Evolutionary conservation across 2,888 invertebrate genomes (phyloP).

Genomic region (Colletes collaris): DNA sequence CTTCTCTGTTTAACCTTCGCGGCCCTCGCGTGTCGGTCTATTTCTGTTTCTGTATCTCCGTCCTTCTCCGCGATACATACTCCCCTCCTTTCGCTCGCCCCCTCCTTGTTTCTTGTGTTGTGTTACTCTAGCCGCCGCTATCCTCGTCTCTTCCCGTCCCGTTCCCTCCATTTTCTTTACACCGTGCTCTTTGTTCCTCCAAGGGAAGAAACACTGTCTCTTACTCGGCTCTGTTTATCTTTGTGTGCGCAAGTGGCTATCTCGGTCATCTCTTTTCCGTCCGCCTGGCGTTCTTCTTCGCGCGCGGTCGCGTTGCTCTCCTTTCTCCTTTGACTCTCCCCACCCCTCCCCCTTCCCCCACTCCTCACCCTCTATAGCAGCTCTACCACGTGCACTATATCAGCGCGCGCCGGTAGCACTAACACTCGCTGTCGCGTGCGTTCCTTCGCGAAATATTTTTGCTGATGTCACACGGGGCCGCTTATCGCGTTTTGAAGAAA

Average conservation of each 20-base stretch:
- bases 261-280: slow-evolving; percentile 20
- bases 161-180: not conserved
- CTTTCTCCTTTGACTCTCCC: not conserved
- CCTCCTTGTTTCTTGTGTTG: not conserved
- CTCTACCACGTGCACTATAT: slow-evolving; percentile 50
- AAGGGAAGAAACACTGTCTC: not conserved
- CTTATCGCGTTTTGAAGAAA: slow-evolving; percentile 11
- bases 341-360: not conserved
- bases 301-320: not conserved
- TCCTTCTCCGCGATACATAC: slow-evolving; percentile 16
- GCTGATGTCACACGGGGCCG: not conserved
- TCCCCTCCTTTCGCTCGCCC: not conserved
- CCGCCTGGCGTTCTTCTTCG: slow-evolving; percentile 18
- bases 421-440: slow-evolving; percentile 50
- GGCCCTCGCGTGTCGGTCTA: slow-evolving; percentile 4
- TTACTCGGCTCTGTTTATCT: slow-evolving; percentile 13
- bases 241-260: not conserved
- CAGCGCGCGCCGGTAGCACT: slow-evolving; percentile 8
- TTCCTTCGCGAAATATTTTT: slow-evolving; percentile 32
- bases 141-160: not conserved
- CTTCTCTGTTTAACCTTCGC: slow-evolving; percentile 8
- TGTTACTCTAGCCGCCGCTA: not conserved
- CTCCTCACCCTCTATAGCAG: not conserved
- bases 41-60: slow-evolving; percentile 22
- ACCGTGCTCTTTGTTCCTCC: not conserved